Percentiles rank a stretch among this genome's conserved stretches.
Evolutionary conservation across 1,140 invertebrate species (phyloP).

Genomic region (Drosophila pandora): DNA sequence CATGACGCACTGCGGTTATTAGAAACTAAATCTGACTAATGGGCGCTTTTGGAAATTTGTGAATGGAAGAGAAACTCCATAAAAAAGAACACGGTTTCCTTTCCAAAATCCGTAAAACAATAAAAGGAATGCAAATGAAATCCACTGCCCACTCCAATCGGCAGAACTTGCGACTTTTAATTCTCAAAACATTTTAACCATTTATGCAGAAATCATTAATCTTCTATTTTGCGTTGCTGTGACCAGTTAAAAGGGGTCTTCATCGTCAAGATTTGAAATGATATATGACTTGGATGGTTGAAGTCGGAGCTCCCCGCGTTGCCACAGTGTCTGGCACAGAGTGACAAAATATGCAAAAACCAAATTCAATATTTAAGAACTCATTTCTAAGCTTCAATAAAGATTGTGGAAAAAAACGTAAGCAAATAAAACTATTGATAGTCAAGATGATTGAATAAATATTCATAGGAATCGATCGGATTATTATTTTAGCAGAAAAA

Average conservation of each 20-base stretch:
- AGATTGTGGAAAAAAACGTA: background rate
- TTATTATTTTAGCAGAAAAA: background rate
- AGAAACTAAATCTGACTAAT: conserved; percentile 26
- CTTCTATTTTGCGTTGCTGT: conserved; percentile 28
- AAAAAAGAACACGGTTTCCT: conserved; percentile 25
- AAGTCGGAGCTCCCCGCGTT: conserved; percentile 9
- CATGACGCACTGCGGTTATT: conserved; percentile 18
- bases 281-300: conserved; percentile 41
- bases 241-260: conserved; percentile 51
- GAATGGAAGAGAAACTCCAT: conserved; percentile 38
- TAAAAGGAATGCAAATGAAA: conserved; percentile 39
- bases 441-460: background rate
- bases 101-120: conserved; percentile 36
- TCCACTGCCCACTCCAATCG: conserved; percentile 26
- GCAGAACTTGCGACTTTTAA: conserved; percentile 29
- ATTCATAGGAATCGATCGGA: background rate
- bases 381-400: background rate
- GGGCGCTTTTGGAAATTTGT: conserved; percentile 12
- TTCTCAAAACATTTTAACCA: conserved; percentile 45
- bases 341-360: conserved; percentile 46
- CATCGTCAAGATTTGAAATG: conserved; percentile 36
- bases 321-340: conserved; percentile 47
- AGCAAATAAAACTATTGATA: background rate
- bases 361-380: conserved; percentile 7
- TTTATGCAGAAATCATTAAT: conserved; percentile 48